Evolutionary conservation across 1,140 invertebrate genomes (phyloP).

Genomic region (Augochlora pura): DNA sequence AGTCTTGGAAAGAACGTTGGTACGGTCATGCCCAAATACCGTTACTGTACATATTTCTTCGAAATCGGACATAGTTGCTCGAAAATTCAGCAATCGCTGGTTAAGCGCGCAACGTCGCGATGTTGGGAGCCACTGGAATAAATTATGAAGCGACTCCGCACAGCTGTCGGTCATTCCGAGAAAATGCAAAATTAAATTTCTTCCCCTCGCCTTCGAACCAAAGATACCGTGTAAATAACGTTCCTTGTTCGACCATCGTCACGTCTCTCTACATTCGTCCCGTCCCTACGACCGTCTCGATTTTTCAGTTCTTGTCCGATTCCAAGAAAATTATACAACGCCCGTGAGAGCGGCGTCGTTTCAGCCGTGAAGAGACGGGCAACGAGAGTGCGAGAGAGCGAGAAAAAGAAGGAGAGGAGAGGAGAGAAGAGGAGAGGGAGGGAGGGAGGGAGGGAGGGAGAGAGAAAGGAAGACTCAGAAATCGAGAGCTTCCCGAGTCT

Average conservation of each 20-base stretch:
- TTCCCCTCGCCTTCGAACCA: not conserved
- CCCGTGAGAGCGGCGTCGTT: not conserved
- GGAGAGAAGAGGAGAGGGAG: too few species aligned
- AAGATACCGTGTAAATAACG: not conserved
- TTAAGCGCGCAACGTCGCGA: too few species aligned
- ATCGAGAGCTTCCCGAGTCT: not conserved
- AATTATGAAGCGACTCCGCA: not conserved
- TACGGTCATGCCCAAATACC: too few species aligned
- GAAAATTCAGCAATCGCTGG: too few species aligned
- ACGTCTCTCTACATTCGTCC: not conserved
- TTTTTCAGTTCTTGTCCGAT: not conserved
- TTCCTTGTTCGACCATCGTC: not conserved
- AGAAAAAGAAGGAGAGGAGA: too few species aligned
- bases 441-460: too few species aligned
- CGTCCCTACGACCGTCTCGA: not conserved
- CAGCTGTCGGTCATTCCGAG: not conserved
- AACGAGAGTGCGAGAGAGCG: too few species aligned
- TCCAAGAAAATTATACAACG: conserved; percentile 3
- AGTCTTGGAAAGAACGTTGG: too few species aligned
- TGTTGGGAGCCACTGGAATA: too few species aligned
- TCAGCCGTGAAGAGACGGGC: not conserved
- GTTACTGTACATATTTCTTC: too few species aligned
- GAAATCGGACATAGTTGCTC: too few species aligned
- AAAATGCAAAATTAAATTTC: not conserved
- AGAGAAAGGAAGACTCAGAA: conserved; percentile 6